These are phyloP conservation scores for Agrilus planipennis DNA, from an alignment of 1,140 invertebrate genomes.

Conservation along the genomic window DNA sequence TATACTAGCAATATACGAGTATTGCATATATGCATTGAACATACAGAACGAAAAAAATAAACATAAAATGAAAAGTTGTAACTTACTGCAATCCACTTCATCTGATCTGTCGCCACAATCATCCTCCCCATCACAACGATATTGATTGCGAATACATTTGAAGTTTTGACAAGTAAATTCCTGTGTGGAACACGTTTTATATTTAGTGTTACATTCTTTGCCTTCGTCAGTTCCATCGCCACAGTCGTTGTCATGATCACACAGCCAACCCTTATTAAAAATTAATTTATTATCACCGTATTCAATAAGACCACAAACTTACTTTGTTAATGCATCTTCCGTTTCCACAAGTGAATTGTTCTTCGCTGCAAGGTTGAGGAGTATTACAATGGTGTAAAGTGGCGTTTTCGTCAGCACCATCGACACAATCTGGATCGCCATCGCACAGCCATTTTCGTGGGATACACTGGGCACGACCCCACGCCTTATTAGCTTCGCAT, in stretches of 20 bases:
- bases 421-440: conserved; percentile 90
- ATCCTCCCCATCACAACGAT: conserved; percentile 81
- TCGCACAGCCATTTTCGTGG: conserved; percentile 91
- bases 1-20: no score
- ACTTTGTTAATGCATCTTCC: conserved; percentile 68
- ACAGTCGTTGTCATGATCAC: conserved; percentile 88
- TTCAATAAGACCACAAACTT: conserved; percentile 9
- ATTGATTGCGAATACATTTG: conserved; percentile 81
- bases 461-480: conserved; percentile 88
- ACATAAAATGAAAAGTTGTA: conserved; percentile 4
- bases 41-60: no score
- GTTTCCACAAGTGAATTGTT: conserved; percentile 85
- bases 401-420: conserved; percentile 90
- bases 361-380: conserved; percentile 67
- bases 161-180: conserved; percentile 92
- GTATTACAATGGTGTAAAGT: conserved; percentile 70
- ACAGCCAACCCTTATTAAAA: conserved; percentile 48
- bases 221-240: conserved; percentile 89
- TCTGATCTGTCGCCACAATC: conserved; percentile 87
- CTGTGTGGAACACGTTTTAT: conserved; percentile 61
- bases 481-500: conserved; percentile 77
- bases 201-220: conserved; percentile 73
- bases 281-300: neutral
- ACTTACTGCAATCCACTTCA: conserved; percentile 62
- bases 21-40: no score